Conservation (phyloP, 1,140 invertebrate genomes). For the Thaumatotibia leucotreta region DNA sequence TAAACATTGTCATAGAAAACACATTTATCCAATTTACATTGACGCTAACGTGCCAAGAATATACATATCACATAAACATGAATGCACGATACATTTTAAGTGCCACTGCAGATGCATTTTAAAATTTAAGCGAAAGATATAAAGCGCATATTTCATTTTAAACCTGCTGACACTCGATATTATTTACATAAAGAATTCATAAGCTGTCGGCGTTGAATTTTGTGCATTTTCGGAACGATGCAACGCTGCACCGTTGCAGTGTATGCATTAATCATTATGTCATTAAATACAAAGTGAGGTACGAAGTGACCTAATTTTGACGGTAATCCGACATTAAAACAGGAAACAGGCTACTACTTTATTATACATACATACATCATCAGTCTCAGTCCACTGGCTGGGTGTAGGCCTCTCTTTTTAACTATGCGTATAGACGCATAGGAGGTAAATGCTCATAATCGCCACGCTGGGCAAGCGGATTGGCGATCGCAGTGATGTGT, state of each 20-base stretch:
- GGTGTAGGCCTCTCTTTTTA: too few relatives aligned
- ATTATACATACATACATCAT: too few relatives aligned
- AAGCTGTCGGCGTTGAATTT: background rate
- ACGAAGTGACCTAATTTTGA: background rate
- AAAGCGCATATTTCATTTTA: background rate
- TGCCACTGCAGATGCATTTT: background rate
- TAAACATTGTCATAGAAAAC: background rate
- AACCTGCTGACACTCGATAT: background rate
- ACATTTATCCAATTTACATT: background rate
- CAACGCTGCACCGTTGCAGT: background rate
- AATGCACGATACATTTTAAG: background rate
- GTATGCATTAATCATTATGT: background rate
- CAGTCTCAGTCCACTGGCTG: too few relatives aligned
- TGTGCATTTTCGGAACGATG: background rate
- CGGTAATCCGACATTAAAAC: too few relatives aligned
- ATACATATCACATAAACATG: background rate
- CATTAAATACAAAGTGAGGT: background rate
- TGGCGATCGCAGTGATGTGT: too few relatives aligned
- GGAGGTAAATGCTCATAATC: too few relatives aligned
- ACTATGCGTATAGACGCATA: too few relatives aligned
- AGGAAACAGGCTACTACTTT: too few relatives aligned
- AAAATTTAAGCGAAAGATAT: background rate
- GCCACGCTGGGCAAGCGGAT: too few relatives aligned
- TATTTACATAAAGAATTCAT: slow-evolving; percentile 1
- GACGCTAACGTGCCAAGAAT: background rate